phyloP scores from a whole-genome alignment of 2,888 invertebrate species.

The Seladonia tumulorum region DNA sequence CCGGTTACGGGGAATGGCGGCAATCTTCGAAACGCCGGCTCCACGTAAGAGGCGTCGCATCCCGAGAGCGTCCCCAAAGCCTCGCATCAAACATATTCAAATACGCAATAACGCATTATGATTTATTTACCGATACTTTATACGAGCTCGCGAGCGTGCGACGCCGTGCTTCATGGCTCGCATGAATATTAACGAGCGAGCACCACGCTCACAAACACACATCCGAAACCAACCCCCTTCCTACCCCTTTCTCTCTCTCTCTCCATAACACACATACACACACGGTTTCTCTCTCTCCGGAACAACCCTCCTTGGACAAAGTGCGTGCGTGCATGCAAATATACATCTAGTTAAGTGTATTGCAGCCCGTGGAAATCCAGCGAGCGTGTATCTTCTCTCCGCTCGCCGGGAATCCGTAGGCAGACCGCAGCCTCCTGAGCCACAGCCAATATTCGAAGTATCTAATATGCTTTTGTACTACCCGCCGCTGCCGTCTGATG shows the following conservation, averaged over 20 bases:
- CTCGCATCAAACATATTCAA: constrained; percentile 79
- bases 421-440: constrained; percentile 61
- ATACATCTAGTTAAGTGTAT: constrained; percentile 75
- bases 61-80: constrained; percentile 44
- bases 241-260: background rate
- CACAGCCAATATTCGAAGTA: constrained; percentile 79
- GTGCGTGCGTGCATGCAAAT: constrained; percentile 73
- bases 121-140: constrained; percentile 81
- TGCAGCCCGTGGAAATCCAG: constrained; percentile 72
- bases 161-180: constrained; percentile 72
- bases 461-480: constrained; percentile 77
- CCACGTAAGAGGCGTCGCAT: constrained; percentile 23
- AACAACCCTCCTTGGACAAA: constrained; percentile 66
- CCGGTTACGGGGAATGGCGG: constrained; percentile 19
- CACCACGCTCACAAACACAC: constrained; percentile 36
- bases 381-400: constrained; percentile 62
- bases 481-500: constrained; percentile 39
- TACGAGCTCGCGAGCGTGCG: constrained; percentile 64
- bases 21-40: constrained; percentile 21
- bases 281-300: constrained; percentile 28
- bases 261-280: background rate
- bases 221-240: background rate
- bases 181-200: constrained; percentile 81
- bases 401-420: constrained; percentile 56
- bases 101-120: constrained; percentile 79